Evolutionary conservation across 2,113 vertebrate genomes (phyloP), one percentile per base, ranked within the genome.

Genomic region (Nettapus auritus): DNA sequence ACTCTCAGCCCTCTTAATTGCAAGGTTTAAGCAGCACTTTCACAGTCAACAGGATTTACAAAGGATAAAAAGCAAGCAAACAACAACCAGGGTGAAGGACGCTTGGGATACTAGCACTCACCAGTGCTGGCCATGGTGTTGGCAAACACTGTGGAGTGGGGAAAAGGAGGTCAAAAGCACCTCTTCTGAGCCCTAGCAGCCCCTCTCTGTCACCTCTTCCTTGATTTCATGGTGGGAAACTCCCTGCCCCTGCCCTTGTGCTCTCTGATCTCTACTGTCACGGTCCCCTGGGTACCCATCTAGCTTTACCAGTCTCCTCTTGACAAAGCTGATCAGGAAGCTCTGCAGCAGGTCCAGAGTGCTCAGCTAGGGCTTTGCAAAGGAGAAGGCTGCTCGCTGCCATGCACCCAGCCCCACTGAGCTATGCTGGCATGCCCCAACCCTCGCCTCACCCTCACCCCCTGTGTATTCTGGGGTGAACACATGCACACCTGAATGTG

Each of bases 401-500:
- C 3, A 0, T 3, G 13, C 56, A n/a, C 67, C 62, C 56, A 76
- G 57, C 75, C 85, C 55, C 36, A 38, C n/a, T 26, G 29, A 0
- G 2, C 48, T n/a, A 9, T 34, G 77, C 42, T 40, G 36, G 36
- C 1, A 0, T 26, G 38, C 56, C 12, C 2, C 20, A 18, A 34
- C 70, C 56, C 36, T 40, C 1, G 0, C 70, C 40, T 78, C 14
- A 26, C 40, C 53, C 76, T 68, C 59, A 63, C 46, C 17, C 8
- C 13, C 2, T 2, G 44, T 7, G 18, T 19, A 9, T 80, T 80
- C 74, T 48, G 50, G 46, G 60, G 40, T 36, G 22, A 15, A 13
- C 1, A 1, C 0, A 0, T 31, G 29, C 57, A 76, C 36, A 29
- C n/a, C 15, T n/a, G 13, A 36, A 28, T 11, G 21, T 3, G 11